Percentiles rank a stretch among this genome's conserved stretches.
phyloP scores from a whole-genome alignment of 1,140 invertebrate genomes.

The Bombus picipes region DNA sequence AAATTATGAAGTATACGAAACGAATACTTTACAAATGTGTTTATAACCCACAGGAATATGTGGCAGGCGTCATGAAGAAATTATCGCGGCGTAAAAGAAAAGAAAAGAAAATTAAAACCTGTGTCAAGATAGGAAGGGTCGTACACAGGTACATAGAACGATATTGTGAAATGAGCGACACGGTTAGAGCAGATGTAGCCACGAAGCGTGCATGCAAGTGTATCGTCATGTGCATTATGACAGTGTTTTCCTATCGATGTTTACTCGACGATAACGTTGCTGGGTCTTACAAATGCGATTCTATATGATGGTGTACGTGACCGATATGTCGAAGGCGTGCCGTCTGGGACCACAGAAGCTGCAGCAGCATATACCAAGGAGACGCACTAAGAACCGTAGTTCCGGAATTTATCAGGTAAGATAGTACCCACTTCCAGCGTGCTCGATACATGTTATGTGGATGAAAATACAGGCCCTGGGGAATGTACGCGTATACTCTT shows the following conservation, averaged over 20 bases:
- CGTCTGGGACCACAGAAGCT: conserved; percentile 30
- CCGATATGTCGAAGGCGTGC: conserved; percentile 51
- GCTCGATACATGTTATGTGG: conserved; percentile 7
- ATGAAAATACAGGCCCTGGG: conserved; percentile 16
- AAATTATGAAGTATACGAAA: not conserved
- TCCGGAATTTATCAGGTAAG: conserved; percentile 50
- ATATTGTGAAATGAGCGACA: conserved; percentile 32
- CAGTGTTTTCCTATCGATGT: conserved; percentile 62
- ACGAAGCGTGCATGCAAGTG: conserved; percentile 8
- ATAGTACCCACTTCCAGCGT: conserved; percentile 14
- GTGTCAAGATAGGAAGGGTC: conserved; percentile 38
- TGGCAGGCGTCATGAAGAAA: not conserved
- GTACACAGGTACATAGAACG: conserved; percentile 18
- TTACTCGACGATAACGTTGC: conserved; percentile 59
- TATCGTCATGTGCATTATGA: conserved; percentile 43
- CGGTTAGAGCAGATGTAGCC: conserved; percentile 27
- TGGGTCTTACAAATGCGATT: conserved; percentile 47
- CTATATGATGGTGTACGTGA: conserved; percentile 54
- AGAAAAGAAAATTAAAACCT: conserved; percentile 41
- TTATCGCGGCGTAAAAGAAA: conserved; percentile 48
- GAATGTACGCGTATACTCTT: conserved; percentile 15
- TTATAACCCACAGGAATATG: not conserved
- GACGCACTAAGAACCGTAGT: conserved; percentile 13
- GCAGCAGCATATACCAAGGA: conserved; percentile 1
- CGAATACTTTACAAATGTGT: not conserved